Evolutionary conservation across 2,113 vertebrate genomes (phyloP).

Genomic region (Ia io): DNA sequence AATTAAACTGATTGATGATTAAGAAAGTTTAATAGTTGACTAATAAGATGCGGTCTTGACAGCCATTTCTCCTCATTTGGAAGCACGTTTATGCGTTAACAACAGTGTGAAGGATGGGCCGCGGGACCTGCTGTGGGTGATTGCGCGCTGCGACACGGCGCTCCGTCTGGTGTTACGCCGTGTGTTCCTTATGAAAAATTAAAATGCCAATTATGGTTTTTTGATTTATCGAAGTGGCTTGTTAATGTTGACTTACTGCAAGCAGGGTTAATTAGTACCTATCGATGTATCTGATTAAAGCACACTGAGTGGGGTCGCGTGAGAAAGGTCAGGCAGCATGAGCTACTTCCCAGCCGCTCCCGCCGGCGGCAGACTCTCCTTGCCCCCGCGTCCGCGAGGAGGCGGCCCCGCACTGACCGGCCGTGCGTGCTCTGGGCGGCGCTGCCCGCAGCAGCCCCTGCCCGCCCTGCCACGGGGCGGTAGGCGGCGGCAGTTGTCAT

Average conservation of each 20-base stretch:
- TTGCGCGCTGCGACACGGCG: conserved; percentile 43
- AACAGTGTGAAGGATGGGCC: conserved; percentile 57
- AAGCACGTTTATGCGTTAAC: conserved; percentile 67
- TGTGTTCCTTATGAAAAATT: conserved; percentile 66
- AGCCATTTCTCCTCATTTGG: conserved; percentile 65
- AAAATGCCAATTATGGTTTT: conserved; percentile 61
- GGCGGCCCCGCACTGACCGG: not conserved
- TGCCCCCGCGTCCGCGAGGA: not conserved
- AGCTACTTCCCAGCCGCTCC: not conserved
- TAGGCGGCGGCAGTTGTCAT: no score
- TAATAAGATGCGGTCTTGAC: conserved; percentile 75
- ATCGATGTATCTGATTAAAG: conserved; percentile 40
- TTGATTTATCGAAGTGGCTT: conserved; percentile 61
- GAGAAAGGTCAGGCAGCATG: conserved; percentile 7
- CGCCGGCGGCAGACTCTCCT: no score
- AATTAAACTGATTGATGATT: conserved; percentile 78
- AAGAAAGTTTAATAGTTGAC: conserved; percentile 76
- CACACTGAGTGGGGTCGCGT: not conserved
- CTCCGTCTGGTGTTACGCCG: conserved; percentile 12
- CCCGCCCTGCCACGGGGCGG: no score
- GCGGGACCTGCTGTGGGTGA: conserved; percentile 52
- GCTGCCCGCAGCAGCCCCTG: no score
- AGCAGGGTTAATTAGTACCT: conserved; percentile 62
- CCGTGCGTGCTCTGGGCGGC: no score
- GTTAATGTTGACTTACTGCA: conserved; percentile 63